These are phyloP conservation scores for Lates calcarifer DNA, from an alignment of 2,113 vertebrate species.

Conservation along the genomic window DNA sequence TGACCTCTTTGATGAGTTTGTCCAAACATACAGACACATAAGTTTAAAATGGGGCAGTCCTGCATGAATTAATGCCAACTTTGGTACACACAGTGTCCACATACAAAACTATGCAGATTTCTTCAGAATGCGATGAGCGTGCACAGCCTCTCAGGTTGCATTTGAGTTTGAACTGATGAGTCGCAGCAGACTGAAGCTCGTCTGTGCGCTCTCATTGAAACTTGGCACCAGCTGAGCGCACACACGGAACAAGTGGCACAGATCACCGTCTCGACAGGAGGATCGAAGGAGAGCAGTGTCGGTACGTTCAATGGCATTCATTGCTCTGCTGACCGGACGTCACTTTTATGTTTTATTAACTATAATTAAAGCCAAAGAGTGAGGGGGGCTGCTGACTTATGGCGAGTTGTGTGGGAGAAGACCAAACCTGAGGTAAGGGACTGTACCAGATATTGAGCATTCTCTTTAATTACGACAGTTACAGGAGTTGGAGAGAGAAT, in stretches of 20 bases:
- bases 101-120: neutral
- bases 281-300: neutral
- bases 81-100: neutral
- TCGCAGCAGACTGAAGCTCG: no score
- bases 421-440: constrained; percentile 57
- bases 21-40: no score
- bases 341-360: neutral
- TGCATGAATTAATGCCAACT: neutral
- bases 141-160: neutral
- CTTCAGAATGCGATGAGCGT: neutral
- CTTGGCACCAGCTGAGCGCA: constrained; percentile 32
- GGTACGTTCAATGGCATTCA: neutral
- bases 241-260: constrained; percentile 20
- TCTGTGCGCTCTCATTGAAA: constrained; percentile 11
- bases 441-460: neutral
- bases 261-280: neutral
- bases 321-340: neutral
- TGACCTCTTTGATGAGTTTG: no score
- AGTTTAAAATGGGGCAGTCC: no score
- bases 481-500: neutral
- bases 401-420: constrained; percentile 6
- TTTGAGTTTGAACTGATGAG: no score
- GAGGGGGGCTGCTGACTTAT: neutral
- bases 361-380: neutral
- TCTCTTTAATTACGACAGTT: neutral